Conservation (phyloP, 2,797 vertebrate species). For the Podarcis lilfordi region DNA sequence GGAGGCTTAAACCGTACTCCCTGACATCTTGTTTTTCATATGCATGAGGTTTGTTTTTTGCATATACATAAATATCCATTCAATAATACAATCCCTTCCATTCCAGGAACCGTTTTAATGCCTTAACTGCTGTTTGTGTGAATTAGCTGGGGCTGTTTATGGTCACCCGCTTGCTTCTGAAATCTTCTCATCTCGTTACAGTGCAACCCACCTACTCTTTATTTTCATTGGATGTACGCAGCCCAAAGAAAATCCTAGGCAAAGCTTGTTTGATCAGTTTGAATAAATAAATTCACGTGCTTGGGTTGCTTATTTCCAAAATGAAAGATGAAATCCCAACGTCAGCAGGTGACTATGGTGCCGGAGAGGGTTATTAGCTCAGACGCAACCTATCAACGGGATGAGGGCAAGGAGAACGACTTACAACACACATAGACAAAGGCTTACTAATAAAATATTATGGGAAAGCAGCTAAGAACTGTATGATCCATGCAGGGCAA, state of each 20-base stretch:
- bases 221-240: neutral
- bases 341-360: neutral
- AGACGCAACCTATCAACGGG: neutral
- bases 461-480: conserved; percentile 4
- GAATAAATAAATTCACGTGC: conserved; percentile 3
- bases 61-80: neutral
- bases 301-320: neutral
- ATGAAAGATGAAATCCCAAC: neutral
- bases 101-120: neutral
- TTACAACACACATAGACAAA: neutral
- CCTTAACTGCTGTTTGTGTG: neutral
- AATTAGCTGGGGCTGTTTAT: neutral
- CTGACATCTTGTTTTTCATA: neutral
- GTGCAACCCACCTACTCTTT: neutral
- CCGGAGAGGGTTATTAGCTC: conserved; percentile 7
- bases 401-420: neutral
- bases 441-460: conserved; percentile 10
- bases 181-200: neutral
- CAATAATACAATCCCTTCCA: neutral
- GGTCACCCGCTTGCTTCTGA: neutral
- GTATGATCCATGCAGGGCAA: neutral
- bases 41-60: neutral
- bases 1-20: too few species aligned
- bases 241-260: neutral
- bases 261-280: neutral